These are phyloP conservation scores for Rhipidura dahli DNA, from an alignment of 2,113 vertebrate species.

Conservation along the genomic window DNA sequence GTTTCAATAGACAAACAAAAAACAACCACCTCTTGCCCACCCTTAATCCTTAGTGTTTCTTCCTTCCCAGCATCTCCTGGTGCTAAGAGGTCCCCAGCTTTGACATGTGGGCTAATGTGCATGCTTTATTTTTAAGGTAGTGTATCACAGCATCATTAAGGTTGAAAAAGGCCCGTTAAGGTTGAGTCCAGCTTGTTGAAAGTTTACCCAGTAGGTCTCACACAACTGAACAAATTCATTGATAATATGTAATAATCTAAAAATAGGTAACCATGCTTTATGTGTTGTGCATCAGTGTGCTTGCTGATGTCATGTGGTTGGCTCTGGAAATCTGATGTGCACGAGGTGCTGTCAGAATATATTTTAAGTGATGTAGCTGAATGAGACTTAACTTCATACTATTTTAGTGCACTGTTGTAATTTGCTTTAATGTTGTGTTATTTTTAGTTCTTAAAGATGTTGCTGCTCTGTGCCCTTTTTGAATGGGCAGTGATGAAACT, in stretches of 20 bases:
- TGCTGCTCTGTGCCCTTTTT: not conserved
- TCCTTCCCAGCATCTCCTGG: not conserved
- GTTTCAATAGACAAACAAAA: not conserved
- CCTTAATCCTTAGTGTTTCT: not conserved
- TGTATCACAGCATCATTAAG: not conserved
- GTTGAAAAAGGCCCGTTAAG: not conserved
- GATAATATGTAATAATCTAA: not conserved
- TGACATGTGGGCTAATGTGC: not conserved
- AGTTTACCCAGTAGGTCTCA: not conserved
- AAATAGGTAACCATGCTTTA: not conserved
- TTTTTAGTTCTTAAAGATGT: not conserved
- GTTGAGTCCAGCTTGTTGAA: not conserved
- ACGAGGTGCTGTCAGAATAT: not conserved
- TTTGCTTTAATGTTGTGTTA: not conserved
- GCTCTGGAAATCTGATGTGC: not conserved
- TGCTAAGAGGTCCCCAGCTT: not conserved
- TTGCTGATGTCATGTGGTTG: not conserved
- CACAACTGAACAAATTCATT: not conserved
- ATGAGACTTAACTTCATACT: not conserved
- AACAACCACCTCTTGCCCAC: fast-evolving
- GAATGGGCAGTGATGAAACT: not conserved
- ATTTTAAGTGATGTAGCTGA: not conserved
- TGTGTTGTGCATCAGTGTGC: not conserved
- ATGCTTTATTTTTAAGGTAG: not conserved
- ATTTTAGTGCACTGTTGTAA: not conserved